Evolutionary conservation across 2,797 vertebrate species (phyloP).

Genomic region (Girardinus metallicus): DNA sequence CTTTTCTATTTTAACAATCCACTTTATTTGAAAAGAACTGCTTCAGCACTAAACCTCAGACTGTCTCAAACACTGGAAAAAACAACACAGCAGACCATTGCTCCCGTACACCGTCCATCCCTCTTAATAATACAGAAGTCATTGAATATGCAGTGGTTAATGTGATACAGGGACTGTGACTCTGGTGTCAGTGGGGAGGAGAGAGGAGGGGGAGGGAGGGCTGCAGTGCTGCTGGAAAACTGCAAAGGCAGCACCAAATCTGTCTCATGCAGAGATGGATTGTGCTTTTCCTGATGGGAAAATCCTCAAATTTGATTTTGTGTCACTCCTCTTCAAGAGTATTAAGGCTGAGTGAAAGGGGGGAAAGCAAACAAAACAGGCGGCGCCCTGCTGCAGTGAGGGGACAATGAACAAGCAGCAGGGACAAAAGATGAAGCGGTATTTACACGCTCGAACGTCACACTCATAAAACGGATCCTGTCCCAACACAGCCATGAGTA

Average conservation of each 20-base stretch:
- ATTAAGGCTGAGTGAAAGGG: background rate
- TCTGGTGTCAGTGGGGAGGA: slow-evolving; percentile 56
- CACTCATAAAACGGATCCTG: background rate
- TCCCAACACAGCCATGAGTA: background rate
- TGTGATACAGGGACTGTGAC: slow-evolving; percentile 68
- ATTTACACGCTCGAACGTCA: background rate
- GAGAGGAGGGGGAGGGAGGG: background rate
- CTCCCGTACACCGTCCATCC: slow-evolving; percentile 30
- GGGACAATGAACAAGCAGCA: slow-evolving; percentile 39
- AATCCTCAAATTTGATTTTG: background rate
- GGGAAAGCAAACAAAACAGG: slow-evolving; percentile 8
- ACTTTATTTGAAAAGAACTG: background rate
- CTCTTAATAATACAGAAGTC: slow-evolving; percentile 76
- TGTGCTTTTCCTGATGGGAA: background rate
- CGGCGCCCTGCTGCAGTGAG: slow-evolving; percentile 32
- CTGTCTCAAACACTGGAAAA: background rate
- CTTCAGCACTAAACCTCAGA: background rate
- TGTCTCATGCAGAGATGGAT: slow-evolving; percentile 2
- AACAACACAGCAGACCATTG: background rate
- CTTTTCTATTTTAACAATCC: background rate
- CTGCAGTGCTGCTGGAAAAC: slow-evolving; percentile 20
- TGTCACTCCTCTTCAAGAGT: background rate
- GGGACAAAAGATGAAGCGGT: slow-evolving; percentile 28
- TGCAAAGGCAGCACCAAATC: slow-evolving; percentile 40
- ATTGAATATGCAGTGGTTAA: slow-evolving; percentile 85